Conservation (phyloP, 2,888 invertebrate genomes). For the Caenorhabditis sulstoni region DNA sequence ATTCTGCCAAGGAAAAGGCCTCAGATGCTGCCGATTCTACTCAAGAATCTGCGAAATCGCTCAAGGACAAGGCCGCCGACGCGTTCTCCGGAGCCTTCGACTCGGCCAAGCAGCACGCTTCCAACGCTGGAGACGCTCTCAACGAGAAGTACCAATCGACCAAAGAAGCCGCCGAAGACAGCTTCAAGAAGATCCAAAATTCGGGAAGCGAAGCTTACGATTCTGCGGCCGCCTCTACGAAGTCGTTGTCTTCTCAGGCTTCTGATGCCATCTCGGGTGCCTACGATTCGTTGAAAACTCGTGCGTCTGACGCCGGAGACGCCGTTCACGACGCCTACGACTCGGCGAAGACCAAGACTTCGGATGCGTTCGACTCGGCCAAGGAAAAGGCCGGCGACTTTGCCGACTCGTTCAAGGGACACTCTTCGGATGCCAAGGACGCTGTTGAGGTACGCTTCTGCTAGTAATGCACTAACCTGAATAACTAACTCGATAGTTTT, state of each 20-base stretch:
- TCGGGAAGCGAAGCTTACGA: conserved; percentile 2
- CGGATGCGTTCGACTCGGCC: conserved; percentile 18
- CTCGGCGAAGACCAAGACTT: conserved; percentile 3
- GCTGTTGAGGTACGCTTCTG: background rate
- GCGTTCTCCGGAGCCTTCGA: conserved; percentile 2
- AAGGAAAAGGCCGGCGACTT: conserved; percentile 1
- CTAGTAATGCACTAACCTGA: no score
- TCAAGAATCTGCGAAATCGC: background rate
- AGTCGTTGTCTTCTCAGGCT: conserved; percentile 3
- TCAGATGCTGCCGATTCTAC: conserved; percentile 25
- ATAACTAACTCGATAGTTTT: background rate
- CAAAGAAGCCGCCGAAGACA: conserved; percentile 10
- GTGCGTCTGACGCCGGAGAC: no score
- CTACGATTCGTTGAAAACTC: conserved; percentile 16
- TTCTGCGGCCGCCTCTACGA: background rate
- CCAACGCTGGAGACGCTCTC: conserved; percentile 4
- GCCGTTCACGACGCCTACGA: conserved; percentile 13
- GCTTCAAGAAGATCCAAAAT: background rate
- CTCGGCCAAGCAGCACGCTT: conserved; percentile 8
- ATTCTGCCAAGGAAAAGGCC: conserved; percentile 32
- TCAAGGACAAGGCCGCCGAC: conserved; percentile 8
- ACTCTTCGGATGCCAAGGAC: background rate
- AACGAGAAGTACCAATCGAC: conserved; percentile 1
- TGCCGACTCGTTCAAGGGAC: conserved; percentile 6
- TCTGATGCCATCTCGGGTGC: conserved; percentile 28